phyloP scores from a whole-genome alignment of 2,888 invertebrate species.

The Temnothorax rugatulus region DNA sequence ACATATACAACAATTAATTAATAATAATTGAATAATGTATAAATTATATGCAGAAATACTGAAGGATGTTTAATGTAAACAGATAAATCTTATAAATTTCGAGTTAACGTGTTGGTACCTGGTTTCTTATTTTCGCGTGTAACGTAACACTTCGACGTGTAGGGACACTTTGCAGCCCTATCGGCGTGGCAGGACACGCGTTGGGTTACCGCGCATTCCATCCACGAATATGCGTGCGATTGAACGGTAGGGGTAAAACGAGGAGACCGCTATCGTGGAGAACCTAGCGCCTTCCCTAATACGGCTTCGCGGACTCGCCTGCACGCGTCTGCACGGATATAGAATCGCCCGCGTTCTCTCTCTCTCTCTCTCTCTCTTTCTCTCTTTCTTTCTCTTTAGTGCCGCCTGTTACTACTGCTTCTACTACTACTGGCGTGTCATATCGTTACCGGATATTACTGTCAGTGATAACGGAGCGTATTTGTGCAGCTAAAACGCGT shows the following conservation, averaged over 20 bases:
- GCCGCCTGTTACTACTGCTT: conserved; percentile 2
- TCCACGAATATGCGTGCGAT: conserved; percentile 66
- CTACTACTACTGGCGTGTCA: conserved; percentile 43
- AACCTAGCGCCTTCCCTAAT: conserved; percentile 84
- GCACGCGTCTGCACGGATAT: conserved; percentile 82
- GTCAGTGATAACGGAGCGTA: conserved; percentile 17
- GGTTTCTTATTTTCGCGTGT: not conserved
- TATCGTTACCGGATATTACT: conserved; percentile 12
- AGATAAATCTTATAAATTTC: not conserved
- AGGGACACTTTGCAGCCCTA: not conserved
- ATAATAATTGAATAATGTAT: not conserved
- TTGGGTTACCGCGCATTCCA: conserved; percentile 38
- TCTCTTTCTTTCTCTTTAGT: not conserved
- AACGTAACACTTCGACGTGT: not conserved
- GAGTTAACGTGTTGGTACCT: not conserved
- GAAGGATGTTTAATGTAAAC: not conserved
- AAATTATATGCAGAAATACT: not conserved
- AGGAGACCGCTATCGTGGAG: conserved; percentile 86
- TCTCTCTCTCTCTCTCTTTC: conserved; percentile 15
- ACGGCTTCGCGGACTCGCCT: conserved; percentile 82
- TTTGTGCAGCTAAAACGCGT: not conserved
- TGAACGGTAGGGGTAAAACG: conserved; percentile 86
- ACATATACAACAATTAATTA: not conserved
- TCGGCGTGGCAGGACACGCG: conserved; percentile 1
- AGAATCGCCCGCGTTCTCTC: conserved; percentile 68